These are phyloP conservation scores for Thysanoteuthis rhombus DNA, from an alignment of 2,888 invertebrate species.

Conservation along the genomic window DNA sequence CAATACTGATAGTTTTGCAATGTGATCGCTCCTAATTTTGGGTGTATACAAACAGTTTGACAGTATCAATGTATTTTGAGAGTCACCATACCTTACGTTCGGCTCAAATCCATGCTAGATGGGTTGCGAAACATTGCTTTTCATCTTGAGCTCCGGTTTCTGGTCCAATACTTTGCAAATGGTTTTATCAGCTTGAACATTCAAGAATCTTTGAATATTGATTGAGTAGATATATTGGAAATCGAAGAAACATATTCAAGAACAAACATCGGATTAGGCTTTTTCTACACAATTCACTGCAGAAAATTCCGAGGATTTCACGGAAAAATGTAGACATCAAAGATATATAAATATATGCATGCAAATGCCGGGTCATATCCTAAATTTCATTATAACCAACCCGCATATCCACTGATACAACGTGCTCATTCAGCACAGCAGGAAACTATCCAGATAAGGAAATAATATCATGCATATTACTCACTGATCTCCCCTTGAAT, in stretches of 20 bases:
- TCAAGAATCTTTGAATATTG: not conserved
- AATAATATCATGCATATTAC: not conserved
- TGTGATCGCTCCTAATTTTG: not conserved
- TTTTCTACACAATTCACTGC: not conserved
- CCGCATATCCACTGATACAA: not conserved
- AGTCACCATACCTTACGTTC: not conserved
- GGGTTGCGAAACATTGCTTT: not conserved
- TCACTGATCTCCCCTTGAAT: not conserved
- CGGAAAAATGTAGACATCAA: not conserved
- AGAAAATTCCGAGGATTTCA: not conserved
- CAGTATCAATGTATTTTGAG: not conserved
- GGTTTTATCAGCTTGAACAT: not conserved
- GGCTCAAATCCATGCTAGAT: not conserved
- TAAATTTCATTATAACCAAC: not conserved
- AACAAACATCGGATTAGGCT: not conserved
- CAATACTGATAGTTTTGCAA: too few species aligned
- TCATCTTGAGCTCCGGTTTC: not conserved
- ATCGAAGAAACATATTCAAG: not conserved
- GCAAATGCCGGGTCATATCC: not conserved
- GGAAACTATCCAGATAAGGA: not conserved
- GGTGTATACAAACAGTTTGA: not conserved
- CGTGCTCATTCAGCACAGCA: not conserved
- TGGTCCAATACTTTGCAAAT: not conserved
- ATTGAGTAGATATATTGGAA: not conserved
- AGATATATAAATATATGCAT: not conserved